Evolutionary conservation across 2,113 vertebrate species (phyloP).

Genomic region (Motacilla alba): DNA sequence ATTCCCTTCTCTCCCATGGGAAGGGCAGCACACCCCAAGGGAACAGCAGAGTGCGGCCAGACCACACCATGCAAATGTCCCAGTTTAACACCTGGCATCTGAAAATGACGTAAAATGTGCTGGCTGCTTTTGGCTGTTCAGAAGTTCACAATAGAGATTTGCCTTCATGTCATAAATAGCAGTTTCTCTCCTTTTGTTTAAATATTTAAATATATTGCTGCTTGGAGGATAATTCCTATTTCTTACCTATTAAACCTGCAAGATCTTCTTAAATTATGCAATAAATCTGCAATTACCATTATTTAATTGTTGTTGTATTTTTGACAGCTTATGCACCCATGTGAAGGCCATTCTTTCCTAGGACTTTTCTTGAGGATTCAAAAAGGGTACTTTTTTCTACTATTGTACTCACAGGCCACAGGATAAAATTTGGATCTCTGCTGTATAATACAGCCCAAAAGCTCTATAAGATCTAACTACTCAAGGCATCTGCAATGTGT

Average conservation of each 20-base stretch:
- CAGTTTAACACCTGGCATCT: background rate
- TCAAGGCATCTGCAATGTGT: background rate
- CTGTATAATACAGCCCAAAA: background rate
- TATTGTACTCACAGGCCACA: background rate
- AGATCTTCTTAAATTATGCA: background rate
- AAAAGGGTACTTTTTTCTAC: background rate
- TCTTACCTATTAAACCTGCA: background rate
- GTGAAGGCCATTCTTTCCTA: background rate
- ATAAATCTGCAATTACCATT: slow-evolving; percentile 12
- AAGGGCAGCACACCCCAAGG: background rate
- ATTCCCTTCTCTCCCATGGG: background rate
- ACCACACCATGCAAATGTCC: background rate
- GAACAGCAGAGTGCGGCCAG: background rate
- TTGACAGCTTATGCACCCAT: background rate
- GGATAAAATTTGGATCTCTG: background rate
- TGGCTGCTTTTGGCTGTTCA: background rate
- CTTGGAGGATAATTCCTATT: background rate
- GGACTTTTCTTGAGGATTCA: background rate
- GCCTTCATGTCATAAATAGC: background rate
- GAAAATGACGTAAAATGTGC: background rate
- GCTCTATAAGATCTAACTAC: background rate
- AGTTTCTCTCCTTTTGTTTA: background rate
- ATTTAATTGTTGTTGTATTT: background rate
- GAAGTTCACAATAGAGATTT: background rate
- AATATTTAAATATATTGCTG: background rate